Evolutionary conservation across 1,140 invertebrate species (phyloP).

Genomic region (Andricus grossulariae): DNA sequence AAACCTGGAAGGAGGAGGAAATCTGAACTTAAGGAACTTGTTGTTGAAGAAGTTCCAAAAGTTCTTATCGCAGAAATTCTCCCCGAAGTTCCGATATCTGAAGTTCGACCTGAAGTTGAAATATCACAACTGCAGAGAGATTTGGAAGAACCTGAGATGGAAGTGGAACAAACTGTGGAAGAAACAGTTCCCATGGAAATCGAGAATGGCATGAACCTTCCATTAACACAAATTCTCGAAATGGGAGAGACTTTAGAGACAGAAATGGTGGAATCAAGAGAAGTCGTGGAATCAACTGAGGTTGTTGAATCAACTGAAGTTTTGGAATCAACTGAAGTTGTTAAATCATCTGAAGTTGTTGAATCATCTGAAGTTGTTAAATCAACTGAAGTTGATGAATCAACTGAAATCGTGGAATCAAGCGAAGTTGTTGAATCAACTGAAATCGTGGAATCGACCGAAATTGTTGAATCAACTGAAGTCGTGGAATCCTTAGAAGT

Average conservation of each 20-base stretch:
- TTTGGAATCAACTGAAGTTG: neutral
- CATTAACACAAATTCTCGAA: too few relatives aligned
- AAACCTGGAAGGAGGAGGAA: neutral
- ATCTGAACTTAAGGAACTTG: neutral
- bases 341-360: neutral
- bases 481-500: neutral
- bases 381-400: neutral
- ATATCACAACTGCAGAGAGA: too few relatives aligned
- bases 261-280: neutral
- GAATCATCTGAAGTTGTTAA: neutral
- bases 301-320: neutral
- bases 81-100: neutral
- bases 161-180: neutral
- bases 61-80: neutral
- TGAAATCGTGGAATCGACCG: neutral
- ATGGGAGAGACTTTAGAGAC: conserved; percentile 2
- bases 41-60: neutral
- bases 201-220: neutral
- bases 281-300: neutral
- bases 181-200: conserved; percentile 34
- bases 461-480: neutral
- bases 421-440: neutral
- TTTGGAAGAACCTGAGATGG: too few relatives aligned
- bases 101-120: too few relatives aligned
- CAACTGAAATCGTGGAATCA: neutral